Base-by-base conservation (phyloP, 2,113 vertebrate genomes). In the Macrotis lagotis region DNA sequence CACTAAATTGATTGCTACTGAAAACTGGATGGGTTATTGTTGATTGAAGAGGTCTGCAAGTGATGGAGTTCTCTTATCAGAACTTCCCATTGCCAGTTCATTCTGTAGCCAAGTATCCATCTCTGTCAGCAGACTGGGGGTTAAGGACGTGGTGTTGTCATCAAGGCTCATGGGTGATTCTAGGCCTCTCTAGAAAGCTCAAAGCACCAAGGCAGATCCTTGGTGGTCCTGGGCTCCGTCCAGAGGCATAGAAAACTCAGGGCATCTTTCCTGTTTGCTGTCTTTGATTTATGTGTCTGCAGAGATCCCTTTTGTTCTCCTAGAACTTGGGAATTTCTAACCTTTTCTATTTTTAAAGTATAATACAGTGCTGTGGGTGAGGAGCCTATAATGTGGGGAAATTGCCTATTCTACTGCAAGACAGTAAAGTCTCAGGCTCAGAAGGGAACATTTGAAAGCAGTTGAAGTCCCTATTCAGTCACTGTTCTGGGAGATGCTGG, bases 321-420 rank as follows among this genome's bases (percentile, higher is more conserved):
- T 49, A 90, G 25, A 90, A 90, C 89, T 90, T 48, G 25, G 31
- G 47, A 90, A 90, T 90, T 90, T 50, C 89, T 90, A 50, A 49
- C 47, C 48, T 24, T 50, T 90, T 90, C 89, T 90, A 90, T 90
- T 90, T 90, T 90, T 90, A 49, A 90, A 90, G 89, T 50, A 90
- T 90, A 90, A 90, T 90, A 90, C 66, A 83, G 66, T 24, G n/a
- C 89, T 90, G 89, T 90, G 89, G 89, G 89, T 14, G 89, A 90
- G 47, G 48, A 90, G 48, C 89, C 89, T 48, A 7, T 24, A 48
- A 90, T 90, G 89, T 90, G 89, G 48, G 89, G 89, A 49, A 83
- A 50, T 50, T 90, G 48, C 89, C 89, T 90, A 28, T 90, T 90
- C 47, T 50, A 50, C 89, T 0, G 2, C 89, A 50, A 90, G 48